phyloP scores from a whole-genome alignment of 2,888 invertebrate genomes.

The Drosophila paranaensis region DNA sequence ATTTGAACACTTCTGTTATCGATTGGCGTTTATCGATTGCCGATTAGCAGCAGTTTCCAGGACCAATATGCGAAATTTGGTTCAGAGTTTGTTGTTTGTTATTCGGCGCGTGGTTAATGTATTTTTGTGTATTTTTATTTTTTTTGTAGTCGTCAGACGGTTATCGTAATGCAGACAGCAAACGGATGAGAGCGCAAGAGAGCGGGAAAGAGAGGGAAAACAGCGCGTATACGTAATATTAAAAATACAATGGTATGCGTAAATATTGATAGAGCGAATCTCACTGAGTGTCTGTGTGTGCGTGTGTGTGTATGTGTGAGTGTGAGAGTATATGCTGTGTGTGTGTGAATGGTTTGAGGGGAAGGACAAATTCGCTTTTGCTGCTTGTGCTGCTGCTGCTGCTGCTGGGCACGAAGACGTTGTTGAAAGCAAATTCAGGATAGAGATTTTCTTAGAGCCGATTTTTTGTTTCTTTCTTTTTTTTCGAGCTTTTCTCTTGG shows the following conservation, averaged over 20 bases:
- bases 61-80: neutral
- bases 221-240: slow-evolving; percentile 72
- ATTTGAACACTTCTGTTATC: slow-evolving; percentile 65
- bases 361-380: slow-evolving; percentile 69
- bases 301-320: slow-evolving; percentile 25
- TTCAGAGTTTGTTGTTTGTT: slow-evolving; percentile 15
- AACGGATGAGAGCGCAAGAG: slow-evolving; percentile 12
- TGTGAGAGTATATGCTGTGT: slow-evolving; percentile 9
- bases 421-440: slow-evolving; percentile 73
- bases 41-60: slow-evolving; percentile 24
- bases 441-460: slow-evolving; percentile 76
- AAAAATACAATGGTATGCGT: slow-evolving; percentile 74
- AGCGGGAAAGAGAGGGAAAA: slow-evolving; percentile 23
- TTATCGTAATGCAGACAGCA: slow-evolving; percentile 20
- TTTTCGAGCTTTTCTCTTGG: slow-evolving; percentile 60
- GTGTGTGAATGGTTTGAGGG: slow-evolving; percentile 36
- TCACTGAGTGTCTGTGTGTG: slow-evolving; percentile 27
- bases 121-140: slow-evolving; percentile 42
- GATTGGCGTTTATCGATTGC: slow-evolving; percentile 48
- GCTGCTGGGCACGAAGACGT: slow-evolving; percentile 64
- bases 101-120: slow-evolving; percentile 39
- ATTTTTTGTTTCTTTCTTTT: slow-evolving; percentile 37
- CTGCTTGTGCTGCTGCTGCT: slow-evolving; percentile 63
- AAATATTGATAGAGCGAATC: slow-evolving; percentile 76
- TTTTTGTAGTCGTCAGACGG: slow-evolving; percentile 15